Percentiles rank a stretch among this genome's conserved stretches.
These are phyloP conservation scores for Marasmarcha lunaedactyla DNA, from an alignment of 2,888 invertebrate species.

Conservation along the genomic window DNA sequence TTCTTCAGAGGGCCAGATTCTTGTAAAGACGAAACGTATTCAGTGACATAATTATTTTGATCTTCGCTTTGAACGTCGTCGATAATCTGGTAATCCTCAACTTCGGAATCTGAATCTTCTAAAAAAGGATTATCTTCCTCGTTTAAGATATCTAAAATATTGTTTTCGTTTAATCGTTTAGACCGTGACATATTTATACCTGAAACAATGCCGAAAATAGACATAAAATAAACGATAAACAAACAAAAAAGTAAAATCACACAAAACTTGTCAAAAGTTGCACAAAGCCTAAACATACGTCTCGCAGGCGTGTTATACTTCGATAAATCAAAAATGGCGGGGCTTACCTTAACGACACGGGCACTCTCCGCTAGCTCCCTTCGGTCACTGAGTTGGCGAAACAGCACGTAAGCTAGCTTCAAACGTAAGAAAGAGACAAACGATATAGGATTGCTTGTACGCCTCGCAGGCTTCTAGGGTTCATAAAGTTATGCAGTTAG, in stretches of 20 bases:
- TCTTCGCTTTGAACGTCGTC: conserved; percentile 4
- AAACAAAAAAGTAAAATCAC: conserved; percentile 8
- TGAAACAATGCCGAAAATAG: not conserved
- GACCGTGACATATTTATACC: conserved; percentile 2
- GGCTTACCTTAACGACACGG: conserved; percentile 4
- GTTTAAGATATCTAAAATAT: not conserved
- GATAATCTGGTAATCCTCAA: conserved; percentile 1
- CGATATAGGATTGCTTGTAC: no score
- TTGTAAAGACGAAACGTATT: no score
- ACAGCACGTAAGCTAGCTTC: no score
- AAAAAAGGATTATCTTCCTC: not conserved
- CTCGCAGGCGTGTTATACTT: conserved; percentile 8
- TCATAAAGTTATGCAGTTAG: conserved; percentile 2
- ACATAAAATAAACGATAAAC: conserved; percentile 2
- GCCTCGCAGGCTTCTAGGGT: conserved; percentile 9
- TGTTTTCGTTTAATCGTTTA: not conserved
- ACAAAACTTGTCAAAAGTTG: conserved; percentile 5
- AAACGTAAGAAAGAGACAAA: no score
- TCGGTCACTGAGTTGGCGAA: no score
- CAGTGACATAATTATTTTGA: conserved; percentile 3
- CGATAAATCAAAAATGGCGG: conserved; percentile 3
- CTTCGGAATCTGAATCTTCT: conserved; percentile 1
- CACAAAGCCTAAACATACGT: conserved; percentile 9
- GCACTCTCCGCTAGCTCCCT: conserved; percentile 1
- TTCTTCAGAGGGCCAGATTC: no score